Conservation (phyloP, 2,888 invertebrate species). For the Leptarthrus brevirostris region DNA sequence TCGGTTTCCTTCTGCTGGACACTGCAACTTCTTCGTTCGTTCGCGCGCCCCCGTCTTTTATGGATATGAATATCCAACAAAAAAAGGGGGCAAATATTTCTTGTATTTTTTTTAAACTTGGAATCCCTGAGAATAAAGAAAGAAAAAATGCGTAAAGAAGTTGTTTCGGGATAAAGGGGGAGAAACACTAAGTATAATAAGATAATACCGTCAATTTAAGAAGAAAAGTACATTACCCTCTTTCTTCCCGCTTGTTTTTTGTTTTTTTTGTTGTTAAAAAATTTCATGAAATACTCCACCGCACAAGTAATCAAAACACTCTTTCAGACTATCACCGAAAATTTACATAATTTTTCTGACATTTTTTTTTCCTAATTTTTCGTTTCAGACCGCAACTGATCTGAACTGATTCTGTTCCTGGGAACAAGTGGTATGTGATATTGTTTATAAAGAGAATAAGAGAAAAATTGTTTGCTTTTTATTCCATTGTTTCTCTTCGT, state of each 20-base stretch:
- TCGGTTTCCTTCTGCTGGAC: no score
- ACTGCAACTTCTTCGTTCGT: no score
- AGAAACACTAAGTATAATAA: conserved; percentile 7
- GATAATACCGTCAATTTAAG: conserved; percentile 26
- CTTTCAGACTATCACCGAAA: conserved; percentile 1
- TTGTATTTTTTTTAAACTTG: neutral
- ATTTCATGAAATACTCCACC: neutral
- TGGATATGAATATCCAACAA: no score
- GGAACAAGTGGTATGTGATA: neutral
- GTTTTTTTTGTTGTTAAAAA: neutral
- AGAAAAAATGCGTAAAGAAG: no score
- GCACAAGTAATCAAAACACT: neutral
- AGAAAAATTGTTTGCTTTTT: neutral
- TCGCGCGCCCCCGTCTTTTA: no score
- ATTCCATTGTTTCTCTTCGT: neutral
- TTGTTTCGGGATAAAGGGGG: no score
- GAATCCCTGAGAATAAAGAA: no score
- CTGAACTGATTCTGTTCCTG: neutral
- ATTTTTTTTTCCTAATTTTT: neutral
- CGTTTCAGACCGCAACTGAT: conserved; percentile 3
- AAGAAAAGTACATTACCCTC: neutral
- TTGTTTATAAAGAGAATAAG: no score
- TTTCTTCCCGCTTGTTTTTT: neutral
- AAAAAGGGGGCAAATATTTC: no score
- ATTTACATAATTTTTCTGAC: conserved; percentile 17